Evolutionary conservation across 2,888 invertebrate species (phyloP), one percentile per base, ranked within the genome.

Genomic region (Sialis fuliginosa): DNA sequence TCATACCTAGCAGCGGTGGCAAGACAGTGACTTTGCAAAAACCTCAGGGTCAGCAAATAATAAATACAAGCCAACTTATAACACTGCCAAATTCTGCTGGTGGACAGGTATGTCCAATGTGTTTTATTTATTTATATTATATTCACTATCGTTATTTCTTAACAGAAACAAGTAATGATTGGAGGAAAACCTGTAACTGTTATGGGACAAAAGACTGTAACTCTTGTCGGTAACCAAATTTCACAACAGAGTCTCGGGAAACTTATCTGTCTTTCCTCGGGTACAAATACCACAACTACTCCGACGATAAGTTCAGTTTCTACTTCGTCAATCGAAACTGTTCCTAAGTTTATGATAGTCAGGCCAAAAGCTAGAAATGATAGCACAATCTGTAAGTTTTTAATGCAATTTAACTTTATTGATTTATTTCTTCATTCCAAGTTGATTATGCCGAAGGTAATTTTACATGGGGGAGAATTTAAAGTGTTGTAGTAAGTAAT

Each of bases 181-280:
- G 76, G 79, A 6, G 81, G 81, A 1, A 81, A 82, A 62, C 78
- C 80, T 12, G 76, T 83, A 2, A 81, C 81, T 1, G 72, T 82
- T 39, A 79, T 79, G 62, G 70, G 74, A 22, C 66, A 66, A 43
- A 79, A 80, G 62, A 78, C 77, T 1, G 71, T 79, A 1, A 77
- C 78, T 0, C 66, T 79, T 31, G 71, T 79, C 46, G 55, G 63
- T 55, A 53, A 61, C 54, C 33, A 57, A 56, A 53, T 54, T 54
- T 44, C 56, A 55, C 39, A 45, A 31, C 44, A 47, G 12, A 51
- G 50, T 48, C 56, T 58, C 48, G 61, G 61, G 49, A 67, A 62
- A 57, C 60, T 63, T 41, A 57, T 58, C 39, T 60, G 66, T 41
- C 52, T 65, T 44, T 46, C 50, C 7, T 41, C 37, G 2, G 40